phyloP scores from a whole-genome alignment of 2,888 invertebrate species.

The Amaurobius ferox region DNA sequence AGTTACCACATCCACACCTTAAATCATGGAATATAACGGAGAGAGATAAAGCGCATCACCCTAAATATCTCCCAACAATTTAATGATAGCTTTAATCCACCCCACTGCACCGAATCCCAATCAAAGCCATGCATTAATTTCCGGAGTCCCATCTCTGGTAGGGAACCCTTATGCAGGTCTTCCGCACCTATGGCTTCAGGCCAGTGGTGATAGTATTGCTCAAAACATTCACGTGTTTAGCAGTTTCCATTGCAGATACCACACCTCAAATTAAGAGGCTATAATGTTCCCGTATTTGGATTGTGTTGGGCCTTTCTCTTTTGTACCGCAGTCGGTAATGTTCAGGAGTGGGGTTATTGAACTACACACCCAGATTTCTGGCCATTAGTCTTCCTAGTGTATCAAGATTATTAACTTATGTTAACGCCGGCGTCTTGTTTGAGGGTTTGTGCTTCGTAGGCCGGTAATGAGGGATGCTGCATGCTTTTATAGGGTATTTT shows the following conservation, averaged over 20 bases:
- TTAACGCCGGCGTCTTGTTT: constrained; percentile 22
- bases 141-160: neutral
- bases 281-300: constrained; percentile 68
- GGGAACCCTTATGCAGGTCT: neutral
- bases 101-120: constrained; percentile 3
- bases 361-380: constrained; percentile 59
- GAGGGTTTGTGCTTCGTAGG: neutral
- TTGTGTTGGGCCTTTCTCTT: constrained; percentile 27
- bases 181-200: constrained; percentile 62
- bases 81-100: neutral
- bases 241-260: constrained; percentile 37
- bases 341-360: constrained; percentile 47
- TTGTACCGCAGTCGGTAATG: constrained; percentile 51
- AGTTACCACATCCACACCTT: constrained; percentile 1
- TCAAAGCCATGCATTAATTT: neutral
- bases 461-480: neutral
- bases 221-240: constrained; percentile 65
- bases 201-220: constrained; percentile 33
- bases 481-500: neutral
- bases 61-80: neutral
- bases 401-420: constrained; percentile 28
- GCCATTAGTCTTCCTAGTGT: constrained; percentile 29
- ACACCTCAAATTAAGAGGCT: constrained; percentile 67
- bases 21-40: neutral
- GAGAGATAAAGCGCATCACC: neutral